Percentiles rank a stretch among this genome's conserved stretches.
These are phyloP conservation scores for Camarhynchus parvulus DNA, from an alignment of 2,113 vertebrate species.

Conservation along the genomic window DNA sequence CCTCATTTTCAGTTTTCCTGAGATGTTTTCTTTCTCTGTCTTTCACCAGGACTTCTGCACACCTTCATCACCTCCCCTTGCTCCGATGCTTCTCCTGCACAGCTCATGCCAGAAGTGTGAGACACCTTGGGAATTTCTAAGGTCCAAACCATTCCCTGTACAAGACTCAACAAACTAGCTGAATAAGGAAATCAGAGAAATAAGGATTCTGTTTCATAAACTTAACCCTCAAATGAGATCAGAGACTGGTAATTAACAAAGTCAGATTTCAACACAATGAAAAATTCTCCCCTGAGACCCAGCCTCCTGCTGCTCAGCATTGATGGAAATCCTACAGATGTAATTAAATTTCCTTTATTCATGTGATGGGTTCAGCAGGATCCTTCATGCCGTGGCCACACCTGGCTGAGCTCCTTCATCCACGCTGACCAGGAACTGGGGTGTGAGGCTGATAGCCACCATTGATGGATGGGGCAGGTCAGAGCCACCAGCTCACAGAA, in stretches of 20 bases:
- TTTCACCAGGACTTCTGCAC: not conserved
- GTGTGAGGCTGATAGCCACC: not conserved
- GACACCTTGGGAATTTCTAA: not conserved
- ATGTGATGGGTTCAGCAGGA: rapidly evolving
- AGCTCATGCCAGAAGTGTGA: not conserved
- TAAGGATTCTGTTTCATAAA: not conserved
- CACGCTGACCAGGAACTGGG: not conserved
- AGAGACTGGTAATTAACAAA: slow-evolving; percentile 57
- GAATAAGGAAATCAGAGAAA: not conserved
- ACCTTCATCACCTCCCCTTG: not conserved
- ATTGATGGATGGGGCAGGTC: not conserved
- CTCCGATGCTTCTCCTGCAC: not conserved
- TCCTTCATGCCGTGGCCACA: rapidly evolving
- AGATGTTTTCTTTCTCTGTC: not conserved
- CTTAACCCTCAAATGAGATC: slow-evolving; percentile 45
- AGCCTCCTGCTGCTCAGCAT: not conserved
- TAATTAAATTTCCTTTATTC: slow-evolving; percentile 27
- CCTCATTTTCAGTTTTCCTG: not conserved
- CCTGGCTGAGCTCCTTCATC: not conserved
- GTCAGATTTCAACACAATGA: not conserved
- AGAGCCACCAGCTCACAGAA: not conserved
- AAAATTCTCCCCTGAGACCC: slow-evolving; percentile 16
- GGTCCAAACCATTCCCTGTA: not conserved
- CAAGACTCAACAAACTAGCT: not conserved
- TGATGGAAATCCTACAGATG: not conserved